A percentile compares a stretch with the other conserved stretches of the same genome.
These are phyloP conservation scores for Ormia ochracea DNA, from an alignment of 2,888 invertebrate species.

Conservation along the genomic window DNA sequence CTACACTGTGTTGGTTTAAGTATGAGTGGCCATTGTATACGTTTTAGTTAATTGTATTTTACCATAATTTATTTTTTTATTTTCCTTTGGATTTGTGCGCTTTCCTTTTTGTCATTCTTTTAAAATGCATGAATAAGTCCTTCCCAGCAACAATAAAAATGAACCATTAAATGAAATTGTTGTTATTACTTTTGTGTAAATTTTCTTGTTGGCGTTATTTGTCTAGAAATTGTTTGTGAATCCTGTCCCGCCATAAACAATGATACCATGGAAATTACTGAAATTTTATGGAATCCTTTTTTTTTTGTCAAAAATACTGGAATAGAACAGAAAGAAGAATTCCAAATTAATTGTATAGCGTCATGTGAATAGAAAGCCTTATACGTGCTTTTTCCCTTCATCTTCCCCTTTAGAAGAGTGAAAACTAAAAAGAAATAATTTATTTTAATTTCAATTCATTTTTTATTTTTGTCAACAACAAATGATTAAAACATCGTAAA, in stretches of 20 bases:
- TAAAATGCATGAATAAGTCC: conserved; percentile 11
- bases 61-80: conserved; percentile 54
- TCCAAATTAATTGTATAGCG: conserved; percentile 29
- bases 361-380: conserved; percentile 27
- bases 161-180: conserved; percentile 36
- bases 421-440: conserved; percentile 14
- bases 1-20: neutral
- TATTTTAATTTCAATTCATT: conserved; percentile 4
- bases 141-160: conserved; percentile 22
- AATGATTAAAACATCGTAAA: conserved; percentile 44
- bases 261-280: conserved; percentile 31
- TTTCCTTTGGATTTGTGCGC: conserved; percentile 4
- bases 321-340: neutral
- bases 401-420: neutral
- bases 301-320: neutral
- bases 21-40: conserved; percentile 17
- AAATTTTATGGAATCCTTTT: conserved; percentile 44
- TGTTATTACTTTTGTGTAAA: conserved; percentile 25
- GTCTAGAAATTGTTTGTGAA: neutral
- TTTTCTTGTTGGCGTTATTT: neutral
- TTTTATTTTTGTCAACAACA: neutral
- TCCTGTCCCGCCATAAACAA: conserved; percentile 41
- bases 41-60: conserved; percentile 57
- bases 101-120: neutral
- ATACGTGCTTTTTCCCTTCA: neutral